Conservation (phyloP, 2,113 vertebrate species). For the Microtus richardsoni region DNA sequence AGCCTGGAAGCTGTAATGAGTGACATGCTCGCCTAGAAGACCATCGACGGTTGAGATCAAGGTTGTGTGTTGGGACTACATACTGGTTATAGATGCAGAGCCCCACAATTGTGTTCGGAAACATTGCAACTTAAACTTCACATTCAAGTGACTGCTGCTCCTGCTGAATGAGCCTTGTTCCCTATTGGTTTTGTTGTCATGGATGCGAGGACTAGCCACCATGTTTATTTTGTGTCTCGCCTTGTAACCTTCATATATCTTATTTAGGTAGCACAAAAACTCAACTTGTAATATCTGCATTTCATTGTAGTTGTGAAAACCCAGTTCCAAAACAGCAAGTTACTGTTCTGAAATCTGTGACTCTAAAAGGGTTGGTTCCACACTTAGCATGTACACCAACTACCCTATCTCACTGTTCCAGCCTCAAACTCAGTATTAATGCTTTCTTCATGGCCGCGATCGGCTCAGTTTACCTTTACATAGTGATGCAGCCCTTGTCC, state of each 20-base stretch:
- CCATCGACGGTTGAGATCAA: background rate
- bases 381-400: background rate
- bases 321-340: background rate
- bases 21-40: background rate
- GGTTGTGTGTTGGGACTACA: background rate
- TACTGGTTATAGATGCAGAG: background rate
- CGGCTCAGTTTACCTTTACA: conserved; percentile 28
- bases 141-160: background rate
- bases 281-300: background rate
- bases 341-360: background rate
- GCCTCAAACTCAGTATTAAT: too few relatives aligned
- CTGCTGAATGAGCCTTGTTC: background rate
- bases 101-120: conserved; percentile 14
- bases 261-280: conserved; percentile 20
- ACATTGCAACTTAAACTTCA: conserved; percentile 21
- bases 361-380: background rate
- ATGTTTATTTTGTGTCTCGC: background rate
- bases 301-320: conserved; percentile 34
- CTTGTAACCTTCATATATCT: background rate
- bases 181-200: background rate
- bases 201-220: conserved; percentile 1
- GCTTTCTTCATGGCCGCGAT: background rate
- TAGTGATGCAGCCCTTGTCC: background rate
- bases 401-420: background rate
- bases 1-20: background rate